phyloP scores from a whole-genome alignment of 2,888 invertebrate species.

The Ectobius pallidus region DNA sequence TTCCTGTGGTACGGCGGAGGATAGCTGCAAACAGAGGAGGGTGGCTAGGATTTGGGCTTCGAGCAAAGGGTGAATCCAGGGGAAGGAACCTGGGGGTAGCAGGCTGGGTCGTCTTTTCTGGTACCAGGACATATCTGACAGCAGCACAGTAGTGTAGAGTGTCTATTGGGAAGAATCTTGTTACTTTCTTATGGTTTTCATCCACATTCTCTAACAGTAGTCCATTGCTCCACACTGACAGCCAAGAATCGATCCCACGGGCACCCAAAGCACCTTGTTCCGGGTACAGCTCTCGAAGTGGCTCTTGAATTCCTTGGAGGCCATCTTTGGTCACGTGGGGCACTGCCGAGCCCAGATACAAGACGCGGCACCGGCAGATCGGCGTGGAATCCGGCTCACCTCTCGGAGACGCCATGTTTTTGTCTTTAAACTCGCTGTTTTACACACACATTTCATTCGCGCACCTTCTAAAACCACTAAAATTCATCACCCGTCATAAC shows the following conservation, averaged over 20 bases:
- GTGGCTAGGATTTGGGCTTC: constrained; percentile 89
- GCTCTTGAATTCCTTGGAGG: constrained; percentile 96
- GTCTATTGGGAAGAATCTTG: constrained; percentile 95
- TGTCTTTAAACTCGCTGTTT: background rate
- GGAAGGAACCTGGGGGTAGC: constrained; percentile 90
- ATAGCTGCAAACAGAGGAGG: constrained; percentile 98
- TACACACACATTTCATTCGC: too few relatives aligned
- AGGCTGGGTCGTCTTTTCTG: constrained; percentile 58
- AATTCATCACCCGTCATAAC: too few relatives aligned
- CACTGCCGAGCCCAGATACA: constrained; percentile 95
- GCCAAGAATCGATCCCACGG: constrained; percentile 93
- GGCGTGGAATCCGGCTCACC: constrained; percentile 78
- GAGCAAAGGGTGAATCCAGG: constrained; percentile 94
- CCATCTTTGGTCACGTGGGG: constrained; percentile 98
- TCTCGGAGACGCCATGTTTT: constrained; percentile 45
- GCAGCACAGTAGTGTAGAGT: constrained; percentile 96
- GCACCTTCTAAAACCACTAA: too few relatives aligned
- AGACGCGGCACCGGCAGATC: constrained; percentile 94
- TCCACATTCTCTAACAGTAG: constrained; percentile 94
- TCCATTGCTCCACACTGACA: constrained; percentile 97
- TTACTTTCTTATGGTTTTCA: constrained; percentile 91
- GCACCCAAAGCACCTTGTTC: constrained; percentile 89
- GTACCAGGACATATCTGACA: constrained; percentile 81
- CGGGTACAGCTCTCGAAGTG: constrained; percentile 93
- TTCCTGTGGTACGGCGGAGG: constrained; percentile 91